Conservation (phyloP, 64 coral and sea anemone genomes). For the Stichodactyla mertensii region DNA sequence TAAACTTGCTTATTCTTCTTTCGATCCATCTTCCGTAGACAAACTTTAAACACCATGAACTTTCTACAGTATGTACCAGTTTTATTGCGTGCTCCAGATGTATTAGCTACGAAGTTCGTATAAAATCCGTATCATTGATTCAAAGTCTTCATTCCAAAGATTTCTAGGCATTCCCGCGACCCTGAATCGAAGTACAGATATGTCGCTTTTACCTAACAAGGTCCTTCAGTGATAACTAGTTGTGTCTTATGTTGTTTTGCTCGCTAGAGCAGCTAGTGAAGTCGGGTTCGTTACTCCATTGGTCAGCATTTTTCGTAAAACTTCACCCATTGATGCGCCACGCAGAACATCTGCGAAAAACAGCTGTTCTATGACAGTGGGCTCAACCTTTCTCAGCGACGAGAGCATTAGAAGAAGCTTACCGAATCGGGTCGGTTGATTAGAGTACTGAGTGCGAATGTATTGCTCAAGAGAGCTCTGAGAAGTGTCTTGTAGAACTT, state of each 20-base stretch:
- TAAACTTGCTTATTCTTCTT: no score
- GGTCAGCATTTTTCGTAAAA: slow-evolving; percentile 77
- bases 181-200: no score
- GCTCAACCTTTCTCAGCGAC: slow-evolving; percentile 78
- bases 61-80: no score
- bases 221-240: no score
- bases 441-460: slow-evolving; percentile 68
- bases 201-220: no score
- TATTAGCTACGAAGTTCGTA: no score
- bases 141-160: no score
- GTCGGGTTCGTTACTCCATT: background rate
- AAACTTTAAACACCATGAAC: no score
- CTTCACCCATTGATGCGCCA: slow-evolving; percentile 84
- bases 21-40: no score
- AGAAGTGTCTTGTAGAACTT: slow-evolving; percentile 84
- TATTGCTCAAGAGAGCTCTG: slow-evolving; percentile 90
- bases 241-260: background rate
- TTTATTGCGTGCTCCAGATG: no score
- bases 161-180: no score
- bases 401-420: slow-evolving; percentile 88
- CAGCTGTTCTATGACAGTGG: slow-evolving; percentile 77
- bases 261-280: slow-evolving; percentile 8
- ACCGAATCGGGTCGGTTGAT: slow-evolving; percentile 68
- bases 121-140: no score
- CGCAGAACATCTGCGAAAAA: slow-evolving; percentile 81